phyloP scores from a whole-genome alignment of 2,113 vertebrate genomes.

The Leucopsar rothschildi region DNA sequence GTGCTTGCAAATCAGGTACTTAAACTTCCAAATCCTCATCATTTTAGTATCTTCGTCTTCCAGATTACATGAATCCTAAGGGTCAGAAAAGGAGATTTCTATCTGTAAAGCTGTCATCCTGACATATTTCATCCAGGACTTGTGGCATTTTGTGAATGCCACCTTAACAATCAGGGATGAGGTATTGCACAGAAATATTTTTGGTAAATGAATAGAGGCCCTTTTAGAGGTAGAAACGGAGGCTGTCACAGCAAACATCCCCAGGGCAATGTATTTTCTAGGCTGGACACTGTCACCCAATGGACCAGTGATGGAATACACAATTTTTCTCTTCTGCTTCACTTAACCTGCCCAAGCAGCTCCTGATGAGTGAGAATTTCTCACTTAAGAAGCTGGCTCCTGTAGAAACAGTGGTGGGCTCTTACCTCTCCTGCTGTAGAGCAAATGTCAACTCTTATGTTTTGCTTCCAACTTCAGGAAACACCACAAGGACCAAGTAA shows the following conservation, averaged over 20 bases:
- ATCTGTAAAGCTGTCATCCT: background rate
- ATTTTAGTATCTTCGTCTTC: background rate
- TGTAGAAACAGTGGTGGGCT: background rate
- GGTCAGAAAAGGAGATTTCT: slow-evolving; percentile 1
- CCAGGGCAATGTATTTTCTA: background rate
- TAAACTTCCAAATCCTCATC: background rate
- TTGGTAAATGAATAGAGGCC: background rate
- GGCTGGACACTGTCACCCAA: background rate
- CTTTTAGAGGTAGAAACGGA: background rate
- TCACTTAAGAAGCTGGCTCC: background rate
- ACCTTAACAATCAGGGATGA: background rate
- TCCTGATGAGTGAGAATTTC: background rate
- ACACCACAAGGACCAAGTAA: background rate
- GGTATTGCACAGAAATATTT: background rate
- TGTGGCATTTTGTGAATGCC: slow-evolving; percentile 20
- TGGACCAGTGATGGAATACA: background rate
- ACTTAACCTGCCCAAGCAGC: background rate
- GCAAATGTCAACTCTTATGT: background rate
- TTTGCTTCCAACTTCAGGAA: background rate
- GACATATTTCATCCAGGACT: background rate
- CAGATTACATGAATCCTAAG: background rate
- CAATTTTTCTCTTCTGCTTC: background rate
- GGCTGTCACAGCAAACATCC: background rate
- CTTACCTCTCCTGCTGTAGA: background rate
- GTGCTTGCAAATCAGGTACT: background rate